These are phyloP conservation scores for Gymnocypris eckloni DNA, from an alignment of 2,797 vertebrate genomes.

Conservation along the genomic window DNA sequence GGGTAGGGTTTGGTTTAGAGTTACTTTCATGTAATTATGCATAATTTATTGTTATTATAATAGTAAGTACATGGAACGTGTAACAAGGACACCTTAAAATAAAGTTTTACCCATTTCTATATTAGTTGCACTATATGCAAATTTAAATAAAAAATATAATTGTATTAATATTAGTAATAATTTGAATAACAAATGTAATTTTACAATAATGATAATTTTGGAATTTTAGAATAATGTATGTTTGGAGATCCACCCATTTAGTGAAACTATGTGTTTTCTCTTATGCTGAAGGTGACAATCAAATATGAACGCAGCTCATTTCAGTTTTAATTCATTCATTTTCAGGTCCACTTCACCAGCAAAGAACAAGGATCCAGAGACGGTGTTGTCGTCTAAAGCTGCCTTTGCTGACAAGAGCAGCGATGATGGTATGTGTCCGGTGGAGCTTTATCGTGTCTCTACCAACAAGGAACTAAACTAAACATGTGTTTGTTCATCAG, in stretches of 20 bases:
- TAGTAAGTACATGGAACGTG: too few relatives aligned
- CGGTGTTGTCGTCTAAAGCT: constrained; percentile 73
- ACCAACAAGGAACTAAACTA: neutral
- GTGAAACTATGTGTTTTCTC: neutral
- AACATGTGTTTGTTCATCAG: constrained; percentile 67
- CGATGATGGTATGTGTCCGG: constrained; percentile 80
- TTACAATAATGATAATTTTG: neutral
- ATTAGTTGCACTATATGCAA: neutral
- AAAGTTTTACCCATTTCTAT: too few relatives aligned
- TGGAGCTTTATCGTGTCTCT: neutral
- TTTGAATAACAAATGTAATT: neutral
- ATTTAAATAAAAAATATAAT: neutral
- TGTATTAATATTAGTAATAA: neutral
- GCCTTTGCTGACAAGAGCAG: constrained; percentile 86
- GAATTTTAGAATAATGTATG: neutral
- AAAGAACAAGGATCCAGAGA: constrained; percentile 84
- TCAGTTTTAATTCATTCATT: constrained; percentile 6
- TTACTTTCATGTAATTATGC: neutral
- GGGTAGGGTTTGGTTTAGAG: too few relatives aligned
- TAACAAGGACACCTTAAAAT: too few relatives aligned
- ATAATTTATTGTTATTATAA: too few relatives aligned
- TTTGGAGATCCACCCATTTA: constrained; percentile 4
- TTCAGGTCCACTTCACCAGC: constrained; percentile 80
- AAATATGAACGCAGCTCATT: neutral
- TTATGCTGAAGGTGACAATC: neutral